Evolutionary conservation across 1,140 invertebrate species (phyloP).

Genomic region (Macrotrachela quadricornifera): DNA sequence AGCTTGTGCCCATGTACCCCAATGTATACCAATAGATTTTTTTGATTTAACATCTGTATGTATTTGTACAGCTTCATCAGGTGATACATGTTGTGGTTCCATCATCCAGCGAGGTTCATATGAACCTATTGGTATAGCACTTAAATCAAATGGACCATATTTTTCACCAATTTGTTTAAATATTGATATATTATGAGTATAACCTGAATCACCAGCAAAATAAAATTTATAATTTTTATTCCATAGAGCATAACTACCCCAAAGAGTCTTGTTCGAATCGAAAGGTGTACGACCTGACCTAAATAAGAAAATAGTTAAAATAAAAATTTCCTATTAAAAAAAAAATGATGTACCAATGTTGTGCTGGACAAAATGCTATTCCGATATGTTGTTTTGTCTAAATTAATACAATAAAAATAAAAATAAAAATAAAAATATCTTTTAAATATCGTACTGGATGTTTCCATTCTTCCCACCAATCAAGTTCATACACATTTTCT

Average conservation of each 20-base stretch:
- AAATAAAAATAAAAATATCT: too few species aligned
- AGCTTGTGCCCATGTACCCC: conserved; percentile 23
- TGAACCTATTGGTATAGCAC: conserved; percentile 35
- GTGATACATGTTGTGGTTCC: conserved; percentile 32
- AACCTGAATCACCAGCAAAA: conserved; percentile 34
- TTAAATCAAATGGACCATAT: conserved; percentile 32
- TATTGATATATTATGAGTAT: conserved; percentile 25
- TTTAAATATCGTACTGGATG: too few species aligned
- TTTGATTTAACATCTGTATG: conserved; percentile 27
- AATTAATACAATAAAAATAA: too few species aligned
- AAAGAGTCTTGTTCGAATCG: too few species aligned
- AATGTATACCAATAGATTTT: conserved; percentile 24
- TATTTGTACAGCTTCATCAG: conserved; percentile 33
- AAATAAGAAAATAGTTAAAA: too few species aligned
- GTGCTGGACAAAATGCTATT: too few species aligned
- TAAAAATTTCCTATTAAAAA: too few species aligned
- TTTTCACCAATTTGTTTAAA: conserved; percentile 31
- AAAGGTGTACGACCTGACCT: too few species aligned
- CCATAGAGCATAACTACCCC: conserved; percentile 32
- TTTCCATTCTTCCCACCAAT: conserved; percentile 38
- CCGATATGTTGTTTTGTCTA: too few species aligned
- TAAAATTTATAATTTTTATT: conserved; percentile 27
- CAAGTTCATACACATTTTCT: conserved; percentile 24
- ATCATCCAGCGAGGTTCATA: conserved; percentile 33
- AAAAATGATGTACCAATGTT: too few species aligned